These are phyloP conservation scores for Riparia riparia DNA, from an alignment of 2,113 vertebrate genomes.

Conservation along the genomic window DNA sequence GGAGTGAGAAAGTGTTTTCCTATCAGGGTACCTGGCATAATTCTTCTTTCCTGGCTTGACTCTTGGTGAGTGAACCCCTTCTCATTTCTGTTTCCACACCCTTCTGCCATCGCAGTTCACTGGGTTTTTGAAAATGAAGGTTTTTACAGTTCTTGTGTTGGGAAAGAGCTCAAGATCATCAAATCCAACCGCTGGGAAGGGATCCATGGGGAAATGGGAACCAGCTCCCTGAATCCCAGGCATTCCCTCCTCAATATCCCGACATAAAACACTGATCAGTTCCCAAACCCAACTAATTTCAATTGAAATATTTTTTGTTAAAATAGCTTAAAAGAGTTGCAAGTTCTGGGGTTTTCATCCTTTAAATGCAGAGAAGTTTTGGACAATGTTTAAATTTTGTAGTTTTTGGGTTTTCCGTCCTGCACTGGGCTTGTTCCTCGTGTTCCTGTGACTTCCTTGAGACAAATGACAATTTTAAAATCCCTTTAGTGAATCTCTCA, in stretches of 20 bases:
- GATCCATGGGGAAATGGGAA: background rate
- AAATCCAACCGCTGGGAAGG: background rate
- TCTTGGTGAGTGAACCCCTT: background rate
- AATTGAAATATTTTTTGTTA: background rate
- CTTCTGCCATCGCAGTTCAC: background rate
- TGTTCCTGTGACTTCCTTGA: slow-evolving; percentile 33
- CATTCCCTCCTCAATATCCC: background rate
- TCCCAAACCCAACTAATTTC: background rate
- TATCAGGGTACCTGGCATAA: no score
- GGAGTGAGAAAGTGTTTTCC: background rate
- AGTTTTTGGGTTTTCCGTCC: background rate
- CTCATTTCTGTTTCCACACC: background rate
- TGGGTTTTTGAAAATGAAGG: background rate
- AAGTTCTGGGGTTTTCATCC: background rate
- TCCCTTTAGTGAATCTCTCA: slow-evolving; percentile 62
- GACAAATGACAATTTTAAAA: slow-evolving; percentile 31
- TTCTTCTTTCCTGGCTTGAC: background rate
- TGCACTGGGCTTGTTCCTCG: background rate
- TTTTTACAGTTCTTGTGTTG: background rate
- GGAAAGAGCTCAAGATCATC: background rate
- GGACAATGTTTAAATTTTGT: background rate
- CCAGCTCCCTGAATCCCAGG: background rate
- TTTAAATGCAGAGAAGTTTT: background rate
- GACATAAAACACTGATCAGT: background rate
- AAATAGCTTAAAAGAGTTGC: background rate